Conservation (phyloP, 35 echinoderm and acorn worm genomes). For the Anneissia japonica region DNA sequence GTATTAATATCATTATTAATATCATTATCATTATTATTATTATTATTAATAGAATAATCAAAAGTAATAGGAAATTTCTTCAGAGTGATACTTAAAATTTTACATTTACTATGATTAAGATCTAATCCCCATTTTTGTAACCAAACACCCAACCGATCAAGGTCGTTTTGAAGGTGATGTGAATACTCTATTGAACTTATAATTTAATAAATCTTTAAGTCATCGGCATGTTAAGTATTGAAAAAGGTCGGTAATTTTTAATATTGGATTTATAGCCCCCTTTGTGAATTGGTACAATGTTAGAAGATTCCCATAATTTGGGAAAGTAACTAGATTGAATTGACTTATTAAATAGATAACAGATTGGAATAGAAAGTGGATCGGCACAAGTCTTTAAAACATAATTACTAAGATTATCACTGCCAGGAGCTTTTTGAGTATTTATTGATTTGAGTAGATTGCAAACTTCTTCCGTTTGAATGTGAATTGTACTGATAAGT, state of each 20-base stretch:
- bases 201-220: neutral
- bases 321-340: neutral
- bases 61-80: too few species aligned
- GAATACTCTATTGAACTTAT: neutral
- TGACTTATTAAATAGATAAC: neutral
- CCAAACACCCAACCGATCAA: neutral
- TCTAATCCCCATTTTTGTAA: neutral
- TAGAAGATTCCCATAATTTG: neutral
- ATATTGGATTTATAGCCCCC: neutral
- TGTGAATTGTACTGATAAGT: neutral
- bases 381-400: slow-evolving; percentile 9
- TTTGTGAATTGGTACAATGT: slow-evolving; percentile 18
- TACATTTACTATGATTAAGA: neutral
- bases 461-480: neutral
- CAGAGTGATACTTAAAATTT: neutral
- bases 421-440: neutral
- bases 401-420: slow-evolving; percentile 1
- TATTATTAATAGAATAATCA: neutral
- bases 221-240: neutral
- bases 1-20: too few species aligned
- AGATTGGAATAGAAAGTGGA: neutral
- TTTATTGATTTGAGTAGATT: neutral
- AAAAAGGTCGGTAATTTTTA: neutral
- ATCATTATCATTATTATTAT: too few species aligned
- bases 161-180: neutral